Base-by-base conservation (phyloP, 2,888 invertebrate species). In the Aspidapion aeneum region DNA sequence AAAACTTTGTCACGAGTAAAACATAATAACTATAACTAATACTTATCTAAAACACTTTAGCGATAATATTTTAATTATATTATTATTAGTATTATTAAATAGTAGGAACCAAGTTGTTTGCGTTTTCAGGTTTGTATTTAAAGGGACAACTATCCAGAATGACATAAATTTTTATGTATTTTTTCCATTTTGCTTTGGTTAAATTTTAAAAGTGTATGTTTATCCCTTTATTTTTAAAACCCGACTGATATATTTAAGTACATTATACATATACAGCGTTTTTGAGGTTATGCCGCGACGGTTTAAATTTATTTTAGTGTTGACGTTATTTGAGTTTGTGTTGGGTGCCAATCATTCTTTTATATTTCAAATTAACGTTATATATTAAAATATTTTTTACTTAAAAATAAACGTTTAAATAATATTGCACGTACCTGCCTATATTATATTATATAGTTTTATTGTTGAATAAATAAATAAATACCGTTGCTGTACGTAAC, bases 91-190 rank as follows among this genome's bases (percentile, higher is more conserved):
- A 80, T 80, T 79, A 78, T 79, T 81, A 79, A 77, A 79, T 81
- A 81, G 79, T 81, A 81, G 81, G 81, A 81, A 81, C 81, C 81
- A 81, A 80, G 80, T 81, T 71, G 65, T 77, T 72, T 52, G 5
- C 7, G 7, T 35, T 35, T 12, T 35, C 35, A 35, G 35, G 35
- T 35, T 35, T 35, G 3, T 35, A 7, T 35, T 35, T 35, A 12
- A 35, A 35, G 35, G 35, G 35, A 35, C 12, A 35, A 12, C 5
- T 35, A 7, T 35, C 12, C 35, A 7, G 35, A 7, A n/a, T n/a
- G n/a, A n/a, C n/a, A n/a, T n/a, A 35, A 7, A 35, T 35, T 35
- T 35, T 35, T 35, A 35, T 35, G 35, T 35, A 35, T 7, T 35
- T 7, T 35, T 35, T 3, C 5, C 35, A 7, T 35, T 7, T 35